Evolutionary conservation across 2,888 invertebrate species (phyloP).

Genomic region (Philereme transversata): DNA sequence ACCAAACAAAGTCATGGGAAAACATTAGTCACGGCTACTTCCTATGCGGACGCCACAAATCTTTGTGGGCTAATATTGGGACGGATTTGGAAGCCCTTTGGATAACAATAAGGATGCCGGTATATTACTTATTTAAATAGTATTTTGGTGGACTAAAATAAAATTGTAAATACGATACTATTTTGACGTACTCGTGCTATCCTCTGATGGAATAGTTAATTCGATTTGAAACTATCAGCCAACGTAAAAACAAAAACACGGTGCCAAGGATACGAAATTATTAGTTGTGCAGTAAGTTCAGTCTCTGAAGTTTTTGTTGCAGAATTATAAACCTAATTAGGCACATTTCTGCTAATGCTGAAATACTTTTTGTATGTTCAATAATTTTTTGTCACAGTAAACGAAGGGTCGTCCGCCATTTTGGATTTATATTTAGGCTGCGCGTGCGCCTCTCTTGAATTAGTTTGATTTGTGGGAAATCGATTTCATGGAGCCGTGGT

Average conservation of each 20-base stretch:
- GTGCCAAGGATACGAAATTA: too few relatives aligned
- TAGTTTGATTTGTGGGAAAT: constrained; percentile 65
- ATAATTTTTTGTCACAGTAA: constrained; percentile 49
- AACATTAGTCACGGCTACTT: constrained; percentile 57
- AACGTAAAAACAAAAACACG: too few relatives aligned
- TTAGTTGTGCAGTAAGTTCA: neutral
- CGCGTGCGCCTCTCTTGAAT: constrained; percentile 58
- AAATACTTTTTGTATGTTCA: constrained; percentile 29
- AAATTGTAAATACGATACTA: too few relatives aligned
- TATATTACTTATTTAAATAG: too few relatives aligned
- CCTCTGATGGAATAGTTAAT: too few relatives aligned
- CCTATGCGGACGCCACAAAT: constrained; percentile 41
- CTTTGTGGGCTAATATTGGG: constrained; percentile 25
- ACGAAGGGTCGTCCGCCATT: constrained; percentile 54
- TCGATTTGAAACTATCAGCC: too few relatives aligned
- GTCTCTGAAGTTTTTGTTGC: neutral
- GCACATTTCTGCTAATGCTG: constrained; percentile 35
- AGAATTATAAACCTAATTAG: constrained; percentile 19
- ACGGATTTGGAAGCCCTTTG: constrained; percentile 7
- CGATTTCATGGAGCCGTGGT: constrained; percentile 51
- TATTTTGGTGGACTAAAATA: too few relatives aligned
- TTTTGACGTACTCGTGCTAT: too few relatives aligned
- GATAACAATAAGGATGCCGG: constrained; percentile 5
- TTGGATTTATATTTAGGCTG: constrained; percentile 56
- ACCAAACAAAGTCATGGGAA: constrained; percentile 55